Percentiles rank a stretch among this genome's conserved stretches.
phyloP scores from a whole-genome alignment of 2,113 vertebrate species.

The Scomber japonicus region DNA sequence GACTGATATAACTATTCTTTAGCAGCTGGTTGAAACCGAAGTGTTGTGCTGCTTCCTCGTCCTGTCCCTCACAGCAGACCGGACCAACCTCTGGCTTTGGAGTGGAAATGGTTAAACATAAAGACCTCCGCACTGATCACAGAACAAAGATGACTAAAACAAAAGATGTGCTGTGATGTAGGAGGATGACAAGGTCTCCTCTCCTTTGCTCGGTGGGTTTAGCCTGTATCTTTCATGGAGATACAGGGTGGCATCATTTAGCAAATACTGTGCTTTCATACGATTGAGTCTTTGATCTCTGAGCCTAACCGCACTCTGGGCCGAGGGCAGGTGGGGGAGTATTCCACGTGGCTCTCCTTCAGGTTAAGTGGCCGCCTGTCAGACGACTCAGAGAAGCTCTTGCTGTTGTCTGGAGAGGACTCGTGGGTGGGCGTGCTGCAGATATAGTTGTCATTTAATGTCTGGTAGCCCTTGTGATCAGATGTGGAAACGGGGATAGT shows the following conservation, averaged over 20 bases:
- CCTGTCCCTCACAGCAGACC: constrained; percentile 31
- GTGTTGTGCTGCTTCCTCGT: constrained; percentile 31
- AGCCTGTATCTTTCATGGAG: constrained; percentile 47
- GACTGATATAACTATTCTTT: constrained; percentile 23
- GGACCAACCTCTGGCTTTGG: constrained; percentile 55
- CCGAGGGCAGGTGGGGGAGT: constrained; percentile 89
- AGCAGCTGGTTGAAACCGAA: constrained; percentile 59
- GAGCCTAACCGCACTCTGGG: constrained; percentile 94
- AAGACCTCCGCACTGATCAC: constrained; percentile 68
- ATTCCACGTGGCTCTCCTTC: constrained; percentile 92
- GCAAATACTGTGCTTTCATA: constrained; percentile 77
- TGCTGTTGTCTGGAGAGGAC: constrained; percentile 82
- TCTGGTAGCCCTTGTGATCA: constrained; percentile 95
- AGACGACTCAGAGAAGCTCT: constrained; percentile 86
- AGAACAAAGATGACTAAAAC: constrained; percentile 68
- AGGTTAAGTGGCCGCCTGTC: constrained; percentile 90
- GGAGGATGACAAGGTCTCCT: constrained; percentile 64
- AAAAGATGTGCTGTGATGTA: constrained; percentile 66
- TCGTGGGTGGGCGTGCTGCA: constrained; percentile 87
- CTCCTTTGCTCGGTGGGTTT: constrained; percentile 51
- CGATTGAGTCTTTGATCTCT: constrained; percentile 95
- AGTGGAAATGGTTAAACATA: constrained; percentile 68
- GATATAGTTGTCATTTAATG: constrained; percentile 91
- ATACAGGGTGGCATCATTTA: constrained; percentile 47
- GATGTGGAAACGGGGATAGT: constrained; percentile 84